A percentile compares a stretch with the other conserved stretches of the same genome.
These are phyloP conservation scores for Danio aesculapii DNA, from an alignment of 2,797 vertebrate species.

Conservation along the genomic window DNA sequence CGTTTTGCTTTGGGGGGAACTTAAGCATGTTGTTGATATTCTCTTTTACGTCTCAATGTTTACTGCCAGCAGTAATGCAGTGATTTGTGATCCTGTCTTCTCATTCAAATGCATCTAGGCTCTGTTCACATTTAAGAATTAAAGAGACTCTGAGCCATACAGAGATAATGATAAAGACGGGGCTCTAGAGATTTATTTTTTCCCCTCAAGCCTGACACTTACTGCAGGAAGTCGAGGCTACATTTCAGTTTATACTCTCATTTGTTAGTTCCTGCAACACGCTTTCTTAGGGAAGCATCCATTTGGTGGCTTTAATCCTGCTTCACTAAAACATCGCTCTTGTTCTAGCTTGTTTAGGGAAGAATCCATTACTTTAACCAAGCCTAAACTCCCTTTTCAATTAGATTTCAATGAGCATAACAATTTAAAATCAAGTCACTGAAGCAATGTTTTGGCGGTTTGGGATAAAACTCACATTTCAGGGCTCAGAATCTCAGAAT, in stretches of 20 bases:
- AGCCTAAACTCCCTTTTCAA: not conserved
- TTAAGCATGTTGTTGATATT: not conserved
- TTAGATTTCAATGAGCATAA: not conserved
- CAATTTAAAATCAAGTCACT: not conserved
- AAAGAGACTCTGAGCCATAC: conserved; percentile 31
- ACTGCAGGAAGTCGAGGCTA: conserved; percentile 24
- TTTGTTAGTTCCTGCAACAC: not conserved
- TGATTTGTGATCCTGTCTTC: conserved; percentile 53
- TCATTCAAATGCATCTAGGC: conserved; percentile 50
- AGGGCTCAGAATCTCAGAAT: not conserved
- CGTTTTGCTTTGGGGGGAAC: not conserved
- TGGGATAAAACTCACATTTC: not conserved
- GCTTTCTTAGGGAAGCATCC: not conserved
- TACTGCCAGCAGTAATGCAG: conserved; percentile 43
- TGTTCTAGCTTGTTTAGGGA: not conserved
- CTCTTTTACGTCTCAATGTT: conserved; percentile 23
- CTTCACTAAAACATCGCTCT: not conserved
- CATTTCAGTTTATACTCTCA: conserved; percentile 9
- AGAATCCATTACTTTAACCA: not conserved
- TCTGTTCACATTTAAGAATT: conserved; percentile 29
- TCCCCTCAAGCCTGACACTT: conserved; percentile 39
- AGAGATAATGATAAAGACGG: conserved; percentile 40
- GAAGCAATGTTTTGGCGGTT: not conserved
- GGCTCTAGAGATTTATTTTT: conserved; percentile 26
- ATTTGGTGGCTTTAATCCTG: not conserved